phyloP scores from a whole-genome alignment of 92 coral and sea anemone species.

The Zoanthus gigantus region DNA sequence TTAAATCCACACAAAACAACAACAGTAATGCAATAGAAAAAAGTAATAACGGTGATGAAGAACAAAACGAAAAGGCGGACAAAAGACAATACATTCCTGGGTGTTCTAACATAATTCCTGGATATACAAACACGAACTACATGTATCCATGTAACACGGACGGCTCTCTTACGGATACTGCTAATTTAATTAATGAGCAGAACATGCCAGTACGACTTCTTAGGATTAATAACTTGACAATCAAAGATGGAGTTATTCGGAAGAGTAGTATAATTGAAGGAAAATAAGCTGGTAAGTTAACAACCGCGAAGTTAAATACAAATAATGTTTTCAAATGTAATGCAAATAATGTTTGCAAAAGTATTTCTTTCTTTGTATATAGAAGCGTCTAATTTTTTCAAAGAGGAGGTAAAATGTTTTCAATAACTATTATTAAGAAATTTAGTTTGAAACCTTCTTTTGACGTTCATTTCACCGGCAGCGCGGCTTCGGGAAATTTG shows the following conservation, averaged over 20 bases:
- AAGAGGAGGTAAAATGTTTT: no score
- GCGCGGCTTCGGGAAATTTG: no score
- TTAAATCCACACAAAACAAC: slow-evolving; percentile 38
- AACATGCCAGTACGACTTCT: slow-evolving; percentile 77
- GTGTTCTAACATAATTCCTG: background rate
- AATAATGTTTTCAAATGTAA: background rate
- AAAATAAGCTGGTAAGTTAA: slow-evolving; percentile 37
- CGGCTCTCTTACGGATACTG: slow-evolving; percentile 40
- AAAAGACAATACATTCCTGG: slow-evolving; percentile 64
- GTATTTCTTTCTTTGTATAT: no score
- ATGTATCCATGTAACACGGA: slow-evolving; percentile 14
- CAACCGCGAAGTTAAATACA: background rate
- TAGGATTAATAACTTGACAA: slow-evolving; percentile 73
- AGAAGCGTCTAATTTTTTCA: no score
- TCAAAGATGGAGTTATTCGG: slow-evolving; percentile 72
- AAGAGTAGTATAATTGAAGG: slow-evolving; percentile 64
- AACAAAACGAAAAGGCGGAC: slow-evolving; percentile 45
- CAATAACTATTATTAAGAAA: no score
- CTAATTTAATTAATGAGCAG: slow-evolving; percentile 54
- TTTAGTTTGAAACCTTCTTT: no score
- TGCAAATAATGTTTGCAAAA: no score
- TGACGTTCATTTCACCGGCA: no score
- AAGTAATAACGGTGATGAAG: background rate
- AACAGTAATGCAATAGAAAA: slow-evolving; percentile 35
- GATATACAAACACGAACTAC: slow-evolving; percentile 18